Conservation (phyloP, 2,888 invertebrate species). For the Eristalis tenax region DNA sequence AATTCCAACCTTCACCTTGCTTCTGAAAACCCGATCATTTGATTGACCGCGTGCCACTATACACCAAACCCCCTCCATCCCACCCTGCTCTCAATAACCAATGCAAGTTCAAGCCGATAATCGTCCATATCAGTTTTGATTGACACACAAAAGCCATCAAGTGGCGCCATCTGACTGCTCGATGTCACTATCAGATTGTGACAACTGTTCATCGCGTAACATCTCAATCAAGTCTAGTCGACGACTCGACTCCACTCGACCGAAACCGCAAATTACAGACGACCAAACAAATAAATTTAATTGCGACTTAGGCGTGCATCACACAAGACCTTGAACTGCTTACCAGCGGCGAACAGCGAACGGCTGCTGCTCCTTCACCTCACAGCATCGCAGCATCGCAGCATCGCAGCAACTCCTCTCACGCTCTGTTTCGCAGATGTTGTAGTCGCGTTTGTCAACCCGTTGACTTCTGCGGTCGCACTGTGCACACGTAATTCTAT, state of each 20-base stretch:
- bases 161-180: not conserved
- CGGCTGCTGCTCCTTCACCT: not conserved
- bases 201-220: not conserved
- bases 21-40: too few relatives aligned
- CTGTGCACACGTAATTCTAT: constrained; percentile 33
- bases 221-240: not conserved
- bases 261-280: not conserved
- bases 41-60: too few relatives aligned
- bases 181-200: not conserved
- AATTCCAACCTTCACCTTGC: too few relatives aligned
- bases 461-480: constrained; percentile 45
- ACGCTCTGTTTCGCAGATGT: not conserved
- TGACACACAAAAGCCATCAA: not conserved
- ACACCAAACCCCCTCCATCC: too few relatives aligned
- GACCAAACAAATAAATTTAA: not conserved
- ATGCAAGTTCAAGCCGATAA: not conserved
- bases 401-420: not conserved
- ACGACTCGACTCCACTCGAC: not conserved
- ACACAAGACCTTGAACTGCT: not conserved
- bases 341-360: not conserved
- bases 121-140: not conserved
- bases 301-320: not conserved
- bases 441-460: constrained; percentile 15
- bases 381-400: not conserved
- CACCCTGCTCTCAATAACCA: too few relatives aligned